Base-by-base conservation (phyloP, 2,888 invertebrate genomes). In the Eumacrocentrus americanus region DNA sequence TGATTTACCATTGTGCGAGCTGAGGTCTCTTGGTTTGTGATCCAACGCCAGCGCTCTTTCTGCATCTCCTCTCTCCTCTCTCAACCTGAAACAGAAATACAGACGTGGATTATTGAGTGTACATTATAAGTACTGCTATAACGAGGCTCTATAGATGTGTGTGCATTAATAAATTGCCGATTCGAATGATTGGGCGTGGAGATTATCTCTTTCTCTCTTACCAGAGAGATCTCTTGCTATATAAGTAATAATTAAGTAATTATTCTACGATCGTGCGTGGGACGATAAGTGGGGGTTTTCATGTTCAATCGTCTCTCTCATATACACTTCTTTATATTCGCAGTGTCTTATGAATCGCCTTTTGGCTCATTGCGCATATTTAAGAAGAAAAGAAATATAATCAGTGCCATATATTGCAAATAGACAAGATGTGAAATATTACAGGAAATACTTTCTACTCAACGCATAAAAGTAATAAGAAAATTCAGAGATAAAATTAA, bases 41-140 rank as follows among this genome's bases (percentile, higher is more conserved):
- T 90, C 93, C 83, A 90, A 85, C 61, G 89, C 90, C 81, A 91
- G 84, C 70, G 89, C 89, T 81, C 91, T 87, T 79, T 94, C 93
- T 71, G 89, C 89, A 78, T 93, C 93, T 63, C 91, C 90, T 81
- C 93, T 85, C 83, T 94, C 93, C 81, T 94, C 94, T 76, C 92
- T 88, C 84, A 94, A 87, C 88, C 93, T 92, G 87, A 60, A 88
- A 89, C 84, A 84, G 84, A 70, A 70, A 67, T 54, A 57, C 42
- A 56, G 12, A 54, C 55, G 50, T n/a, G n/a, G n/a, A n/a, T n/a
- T n/a, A 47, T 50, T 50, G 16, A 34, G 7, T 34, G 42, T 20
- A 52, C 18, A n/a, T 40, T 44, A 25, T 35, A 42, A 22, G 47
- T 48, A 22, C 12, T 44, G 38, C 20, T 52, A 7, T 25, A 58